phyloP scores from a whole-genome alignment of 2,888 invertebrate species.

The Adineta ricciae region DNA sequence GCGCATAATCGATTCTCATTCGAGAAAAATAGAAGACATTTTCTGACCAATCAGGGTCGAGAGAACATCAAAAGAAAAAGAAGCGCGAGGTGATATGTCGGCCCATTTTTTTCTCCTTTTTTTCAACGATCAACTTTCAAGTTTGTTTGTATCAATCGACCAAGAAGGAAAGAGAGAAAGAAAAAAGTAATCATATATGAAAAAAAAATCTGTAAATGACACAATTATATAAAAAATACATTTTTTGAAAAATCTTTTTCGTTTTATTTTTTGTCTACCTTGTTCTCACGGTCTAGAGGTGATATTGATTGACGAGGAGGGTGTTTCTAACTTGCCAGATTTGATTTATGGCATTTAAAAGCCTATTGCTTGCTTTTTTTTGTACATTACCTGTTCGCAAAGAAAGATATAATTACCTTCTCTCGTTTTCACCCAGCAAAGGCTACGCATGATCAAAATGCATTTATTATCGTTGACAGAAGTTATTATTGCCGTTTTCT shows the following conservation, averaged over 20 bases:
- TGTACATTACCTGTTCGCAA: background rate
- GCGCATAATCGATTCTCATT: background rate
- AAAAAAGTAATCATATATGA: no score
- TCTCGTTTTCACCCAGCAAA: background rate
- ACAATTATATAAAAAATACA: no score
- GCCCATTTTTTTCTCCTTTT: background rate
- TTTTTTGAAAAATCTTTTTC: no score
- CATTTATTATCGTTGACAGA: conserved; percentile 15
- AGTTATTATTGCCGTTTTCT: background rate
- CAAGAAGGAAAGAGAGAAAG: no score
- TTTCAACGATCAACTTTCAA: background rate
- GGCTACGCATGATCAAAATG: conserved; percentile 13
- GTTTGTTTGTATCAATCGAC: background rate
- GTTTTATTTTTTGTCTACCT: background rate
- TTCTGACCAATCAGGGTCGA: background rate
- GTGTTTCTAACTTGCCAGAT: conserved; percentile 5
- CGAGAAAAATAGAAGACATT: background rate
- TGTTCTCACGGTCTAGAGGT: background rate
- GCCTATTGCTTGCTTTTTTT: background rate
- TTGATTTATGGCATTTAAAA: conserved; percentile 12
- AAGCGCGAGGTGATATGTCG: background rate
- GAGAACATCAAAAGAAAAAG: background rate
- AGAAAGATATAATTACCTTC: background rate
- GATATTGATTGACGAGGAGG: background rate
- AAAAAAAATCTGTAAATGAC: no score